Evolutionary conservation across 1,140 invertebrate genomes (phyloP).

Genomic region (Amyelois transitella): DNA sequence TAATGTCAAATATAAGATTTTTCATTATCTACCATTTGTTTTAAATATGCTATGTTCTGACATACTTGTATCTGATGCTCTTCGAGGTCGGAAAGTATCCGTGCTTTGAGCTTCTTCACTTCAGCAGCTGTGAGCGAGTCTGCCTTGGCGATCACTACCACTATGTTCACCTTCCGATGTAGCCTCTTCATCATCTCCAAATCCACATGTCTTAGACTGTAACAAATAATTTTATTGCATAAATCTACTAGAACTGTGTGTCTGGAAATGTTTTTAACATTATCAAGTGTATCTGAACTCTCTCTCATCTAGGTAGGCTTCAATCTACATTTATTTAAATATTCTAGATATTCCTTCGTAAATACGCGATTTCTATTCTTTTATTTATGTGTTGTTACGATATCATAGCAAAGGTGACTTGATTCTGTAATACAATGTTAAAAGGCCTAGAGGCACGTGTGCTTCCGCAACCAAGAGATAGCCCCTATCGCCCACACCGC

Average conservation of each 20-base stretch:
- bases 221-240: constrained; percentile 16
- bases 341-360: not conserved
- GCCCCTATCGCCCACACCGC: constrained; percentile 11
- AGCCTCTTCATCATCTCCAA: constrained; percentile 95
- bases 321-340: no score
- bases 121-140: constrained; percentile 95
- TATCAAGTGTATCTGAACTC: no score
- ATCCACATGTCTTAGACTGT: constrained; percentile 93
- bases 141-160: constrained; percentile 98
- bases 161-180: constrained; percentile 97
- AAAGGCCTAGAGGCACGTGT: constrained; percentile 15
- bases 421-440: no score
- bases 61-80: constrained; percentile 90
- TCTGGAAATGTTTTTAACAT: not conserved
- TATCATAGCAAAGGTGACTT: not conserved
- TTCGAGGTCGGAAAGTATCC: constrained; percentile 85
- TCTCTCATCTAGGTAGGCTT: no score
- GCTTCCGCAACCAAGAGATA: constrained; percentile 20
- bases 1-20: no score
- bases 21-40: no score
- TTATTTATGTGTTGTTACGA: not conserved
- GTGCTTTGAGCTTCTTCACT: constrained; percentile 91
- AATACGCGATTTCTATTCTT: no score
- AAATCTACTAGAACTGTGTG: not conserved
- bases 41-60: no score